Conservation (phyloP, 2,888 invertebrate species). For the Hipparchia semele region DNA sequence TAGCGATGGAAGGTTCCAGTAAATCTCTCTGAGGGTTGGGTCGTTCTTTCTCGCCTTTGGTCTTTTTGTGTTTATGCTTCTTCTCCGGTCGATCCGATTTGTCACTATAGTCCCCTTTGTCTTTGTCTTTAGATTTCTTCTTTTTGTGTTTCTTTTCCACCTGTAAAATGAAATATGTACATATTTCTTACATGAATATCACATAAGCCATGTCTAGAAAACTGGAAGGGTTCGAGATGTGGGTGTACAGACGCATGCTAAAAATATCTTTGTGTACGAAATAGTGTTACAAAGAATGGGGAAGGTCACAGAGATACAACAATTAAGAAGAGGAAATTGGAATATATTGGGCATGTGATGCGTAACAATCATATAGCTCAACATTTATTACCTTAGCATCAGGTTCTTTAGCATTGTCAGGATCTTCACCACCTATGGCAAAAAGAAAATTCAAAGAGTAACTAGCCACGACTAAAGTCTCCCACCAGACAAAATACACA, state of each 20-base stretch:
- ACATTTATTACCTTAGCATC: conserved; percentile 57
- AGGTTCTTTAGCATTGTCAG: conserved; percentile 63
- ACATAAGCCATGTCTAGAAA: background rate
- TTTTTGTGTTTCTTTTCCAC: conserved; percentile 79
- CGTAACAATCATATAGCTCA: conserved; percentile 4
- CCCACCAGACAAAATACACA: too few relatives aligned
- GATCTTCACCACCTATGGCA: conserved; percentile 72
- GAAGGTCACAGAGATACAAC: too few relatives aligned
- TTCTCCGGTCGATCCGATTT: conserved; percentile 81
- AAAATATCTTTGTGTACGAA: too few relatives aligned
- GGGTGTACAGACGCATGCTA: too few relatives aligned
- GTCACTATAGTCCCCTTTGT: conserved; percentile 77
- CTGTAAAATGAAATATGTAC: conserved; percentile 19
- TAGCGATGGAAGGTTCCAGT: conserved; percentile 61
- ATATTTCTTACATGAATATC: background rate
- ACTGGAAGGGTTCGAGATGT: too few relatives aligned
- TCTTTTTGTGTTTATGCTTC: conserved; percentile 82
- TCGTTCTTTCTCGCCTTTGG: conserved; percentile 61
- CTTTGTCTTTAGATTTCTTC: conserved; percentile 80
- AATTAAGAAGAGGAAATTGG: too few relatives aligned
- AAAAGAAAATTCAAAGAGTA: background rate
- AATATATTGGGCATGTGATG: too few relatives aligned
- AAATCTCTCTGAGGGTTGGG: conserved; percentile 73
- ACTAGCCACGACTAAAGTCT: too few relatives aligned
- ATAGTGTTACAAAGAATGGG: too few relatives aligned